phyloP scores from a whole-genome alignment of 2,888 invertebrate genomes.

The Hylaea fasciaria region DNA sequence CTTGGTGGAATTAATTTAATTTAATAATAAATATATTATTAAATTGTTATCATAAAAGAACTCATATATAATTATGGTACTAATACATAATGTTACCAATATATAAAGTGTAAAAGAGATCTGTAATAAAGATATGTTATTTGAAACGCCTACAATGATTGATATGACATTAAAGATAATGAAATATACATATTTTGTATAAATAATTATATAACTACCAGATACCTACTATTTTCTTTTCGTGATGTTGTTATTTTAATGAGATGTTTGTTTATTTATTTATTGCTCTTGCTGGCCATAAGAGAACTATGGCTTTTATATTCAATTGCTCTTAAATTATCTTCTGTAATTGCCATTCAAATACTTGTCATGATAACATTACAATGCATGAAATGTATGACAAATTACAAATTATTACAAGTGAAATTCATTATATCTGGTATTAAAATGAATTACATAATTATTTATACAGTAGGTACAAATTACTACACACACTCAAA shows the following conservation, averaged over 20 bases:
- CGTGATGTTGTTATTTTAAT: no score
- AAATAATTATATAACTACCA: conserved; percentile 26
- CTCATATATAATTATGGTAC: background rate
- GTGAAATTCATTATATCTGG: conserved; percentile 30
- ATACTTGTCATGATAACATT: no score
- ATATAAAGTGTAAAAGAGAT: background rate
- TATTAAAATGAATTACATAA: conserved; percentile 47
- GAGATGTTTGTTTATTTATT: no score
- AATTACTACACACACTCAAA: conserved; percentile 60
- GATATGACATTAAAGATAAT: conserved; percentile 28
- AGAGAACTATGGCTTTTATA: no score
- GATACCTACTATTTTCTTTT: background rate
- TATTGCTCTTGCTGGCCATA: no score
- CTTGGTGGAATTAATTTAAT: background rate
- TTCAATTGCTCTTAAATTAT: no score
- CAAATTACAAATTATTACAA: no score
- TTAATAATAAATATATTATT: background rate
- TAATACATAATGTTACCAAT: background rate
- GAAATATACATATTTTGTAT: conserved; percentile 14
- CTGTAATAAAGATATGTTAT: conserved; percentile 4
- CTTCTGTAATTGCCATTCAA: no score
- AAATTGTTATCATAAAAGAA: no score
- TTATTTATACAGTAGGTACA: conserved; percentile 61
- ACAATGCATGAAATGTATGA: no score
- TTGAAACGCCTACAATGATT: conserved; percentile 26